Percentiles rank a stretch among this genome's conserved stretches.
Conservation (phyloP, 2,113 vertebrate species). For the Psilopsiagon aurifrons region DNA sequence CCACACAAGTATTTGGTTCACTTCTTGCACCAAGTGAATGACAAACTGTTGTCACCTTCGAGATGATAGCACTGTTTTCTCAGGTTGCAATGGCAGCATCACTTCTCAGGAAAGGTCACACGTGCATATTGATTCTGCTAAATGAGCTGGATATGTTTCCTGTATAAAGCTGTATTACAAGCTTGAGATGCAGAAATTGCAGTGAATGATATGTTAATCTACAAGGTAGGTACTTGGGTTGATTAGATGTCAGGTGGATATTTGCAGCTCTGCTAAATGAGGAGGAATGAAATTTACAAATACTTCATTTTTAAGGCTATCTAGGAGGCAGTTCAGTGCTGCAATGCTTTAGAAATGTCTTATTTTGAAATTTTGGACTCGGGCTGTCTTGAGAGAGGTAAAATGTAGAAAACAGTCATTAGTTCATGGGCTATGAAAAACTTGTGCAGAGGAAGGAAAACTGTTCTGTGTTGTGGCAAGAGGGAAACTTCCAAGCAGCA, state of each 20-base stretch:
- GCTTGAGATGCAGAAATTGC: not conserved
- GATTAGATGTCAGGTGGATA: not conserved
- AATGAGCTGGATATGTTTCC: not conserved
- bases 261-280: not conserved
- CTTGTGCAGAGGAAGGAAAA: not conserved
- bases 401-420: not conserved
- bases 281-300: not conserved
- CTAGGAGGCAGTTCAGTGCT: not conserved
- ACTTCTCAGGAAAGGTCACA: not conserved
- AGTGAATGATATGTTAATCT: not conserved
- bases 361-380: not conserved
- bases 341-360: not conserved
- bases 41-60: not conserved
- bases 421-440: not conserved
- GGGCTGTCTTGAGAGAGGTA: not conserved
- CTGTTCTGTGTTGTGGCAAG: not conserved
- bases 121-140: fast-evolving
- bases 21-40: not conserved
- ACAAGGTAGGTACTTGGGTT: not conserved
- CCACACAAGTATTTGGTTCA: not conserved
- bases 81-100: not conserved
- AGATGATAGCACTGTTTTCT: not conserved
- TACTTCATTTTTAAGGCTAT: not conserved
- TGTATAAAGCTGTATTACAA: not conserved
- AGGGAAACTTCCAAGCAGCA: not conserved